Base-by-base conservation (phyloP, 1,140 invertebrate species). In the Anagrus nilaparvatae region DNA sequence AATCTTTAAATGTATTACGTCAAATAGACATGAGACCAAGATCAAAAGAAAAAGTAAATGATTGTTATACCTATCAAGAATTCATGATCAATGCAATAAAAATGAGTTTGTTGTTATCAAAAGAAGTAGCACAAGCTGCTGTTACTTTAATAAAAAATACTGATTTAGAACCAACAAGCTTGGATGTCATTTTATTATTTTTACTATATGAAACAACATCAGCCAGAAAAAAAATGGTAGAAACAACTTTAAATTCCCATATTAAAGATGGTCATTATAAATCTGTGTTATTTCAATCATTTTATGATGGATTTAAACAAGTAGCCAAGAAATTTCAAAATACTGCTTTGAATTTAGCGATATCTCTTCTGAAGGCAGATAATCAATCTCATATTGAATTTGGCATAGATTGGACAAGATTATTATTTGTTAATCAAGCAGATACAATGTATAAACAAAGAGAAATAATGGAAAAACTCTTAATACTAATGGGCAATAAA, bases 101-200 rank as follows among this genome's bases (percentile, higher is more conserved):
- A 46, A 56, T 51, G 32, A 58, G 14, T 40, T 48, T 66, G 13
- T 24, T 56, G 5, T 32, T 54, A 13, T 52, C 54, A 4, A 65
- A 61, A 47, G 50, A 55, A 31, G 42, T 60, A 36, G 23, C 29
- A 4, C 44, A 60, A n/a, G 43, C 49, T 5, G 50, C 58, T 4
- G n/a, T 59, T n/a, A 29, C 30, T 10, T 30, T 67, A 10, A 36
- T 61, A 16, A 58, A 53, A 40, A 42, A 40, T 8, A 43, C 48
- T 37, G 46, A 44, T n/a, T 52, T 53, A 13, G 48, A 61, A 24
- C 47, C 60, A 19, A 57, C 57, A 42, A 52, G 61, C 6, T 48
- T 67, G 33, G 61, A 67, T 46, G 42, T 69, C 5, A 58, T 67
- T 16, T 46, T 67, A 31, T 35, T 58, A 5, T 46, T 69, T 8